Evolutionary conservation across 2,888 invertebrate species (phyloP).

Genomic region (Drosophila trichaetosa): DNA sequence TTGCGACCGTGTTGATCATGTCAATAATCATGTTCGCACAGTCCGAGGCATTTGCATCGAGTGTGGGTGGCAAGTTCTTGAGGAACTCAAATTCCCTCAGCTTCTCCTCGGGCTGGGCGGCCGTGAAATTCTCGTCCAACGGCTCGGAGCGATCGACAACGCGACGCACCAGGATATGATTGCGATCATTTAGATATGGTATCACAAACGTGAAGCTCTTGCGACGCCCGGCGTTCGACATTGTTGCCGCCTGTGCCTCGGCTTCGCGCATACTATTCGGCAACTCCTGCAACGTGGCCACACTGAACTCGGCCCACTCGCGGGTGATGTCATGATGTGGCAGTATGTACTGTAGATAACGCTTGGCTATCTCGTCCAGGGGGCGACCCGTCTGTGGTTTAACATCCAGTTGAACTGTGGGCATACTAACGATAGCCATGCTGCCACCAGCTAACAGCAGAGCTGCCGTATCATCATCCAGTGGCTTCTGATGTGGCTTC

Average conservation of each 20-base stretch:
- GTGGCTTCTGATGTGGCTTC: constrained; percentile 77
- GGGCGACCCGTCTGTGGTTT: constrained; percentile 82
- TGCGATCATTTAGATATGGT: constrained; percentile 87
- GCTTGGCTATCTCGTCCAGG: constrained; percentile 82
- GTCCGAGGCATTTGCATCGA: constrained; percentile 47
- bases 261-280: constrained; percentile 55
- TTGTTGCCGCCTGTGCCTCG: constrained; percentile 60
- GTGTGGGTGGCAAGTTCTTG: constrained; percentile 37
- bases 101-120: constrained; percentile 39
- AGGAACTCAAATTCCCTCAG: constrained; percentile 77
- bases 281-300: constrained; percentile 78
- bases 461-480: constrained; percentile 80
- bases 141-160: constrained; percentile 83
- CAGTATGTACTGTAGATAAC: constrained; percentile 83
- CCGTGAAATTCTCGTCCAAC: constrained; percentile 72
- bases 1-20: constrained; percentile 87
- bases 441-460: constrained; percentile 78
- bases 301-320: constrained; percentile 85
- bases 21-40: constrained; percentile 85
- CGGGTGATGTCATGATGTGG: constrained; percentile 83
- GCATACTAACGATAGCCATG: constrained; percentile 83
- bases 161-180: constrained; percentile 86
- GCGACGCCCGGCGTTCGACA: constrained; percentile 48
- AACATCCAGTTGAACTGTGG: constrained; percentile 83
- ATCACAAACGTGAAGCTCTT: constrained; percentile 86